These are phyloP conservation scores for Rhagoletis zephyria DNA, from an alignment of 1,140 invertebrate genomes.

Conservation along the genomic window DNA sequence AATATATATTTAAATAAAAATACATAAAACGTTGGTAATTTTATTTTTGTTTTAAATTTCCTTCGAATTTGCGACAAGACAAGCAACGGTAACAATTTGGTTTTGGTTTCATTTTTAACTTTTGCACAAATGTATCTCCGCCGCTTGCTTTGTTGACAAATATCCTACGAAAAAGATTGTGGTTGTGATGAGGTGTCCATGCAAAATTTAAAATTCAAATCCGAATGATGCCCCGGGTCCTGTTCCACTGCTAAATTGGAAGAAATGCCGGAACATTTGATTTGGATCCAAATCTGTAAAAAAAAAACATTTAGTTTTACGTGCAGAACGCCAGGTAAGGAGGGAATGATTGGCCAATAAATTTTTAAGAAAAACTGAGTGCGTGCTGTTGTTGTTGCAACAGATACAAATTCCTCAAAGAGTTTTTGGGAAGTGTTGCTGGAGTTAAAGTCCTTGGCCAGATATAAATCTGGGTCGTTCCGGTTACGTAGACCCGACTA, in stretches of 20 bases:
- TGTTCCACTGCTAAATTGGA: slow-evolving; percentile 65
- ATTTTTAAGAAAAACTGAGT: too few relatives aligned
- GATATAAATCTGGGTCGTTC: too few relatives aligned
- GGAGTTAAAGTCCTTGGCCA: too few relatives aligned
- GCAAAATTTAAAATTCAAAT: slow-evolving; percentile 66
- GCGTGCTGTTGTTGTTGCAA: too few relatives aligned
- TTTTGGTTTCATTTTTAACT: slow-evolving; percentile 33
- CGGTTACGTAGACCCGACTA: too few relatives aligned
- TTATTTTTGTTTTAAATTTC: slow-evolving; percentile 41
- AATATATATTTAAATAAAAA: background rate
- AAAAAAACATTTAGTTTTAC: background rate
- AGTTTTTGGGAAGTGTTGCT: too few relatives aligned
- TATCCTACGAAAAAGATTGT: background rate
- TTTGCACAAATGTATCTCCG: background rate
- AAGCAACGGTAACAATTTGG: slow-evolving; percentile 29
- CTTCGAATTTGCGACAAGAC: background rate
- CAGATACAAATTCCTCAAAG: too few relatives aligned
- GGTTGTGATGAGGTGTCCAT: background rate
- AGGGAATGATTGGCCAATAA: too few relatives aligned
- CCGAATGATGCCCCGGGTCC: slow-evolving; percentile 61
- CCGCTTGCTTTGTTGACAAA: slow-evolving; percentile 10
- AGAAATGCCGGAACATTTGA: slow-evolving; percentile 72
- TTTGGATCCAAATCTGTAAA: slow-evolving; percentile 69
- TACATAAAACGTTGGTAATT: slow-evolving; percentile 28
- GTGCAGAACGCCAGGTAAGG: too few relatives aligned